Evolutionary conservation across 2,797 vertebrate genomes (phyloP).

Genomic region (Typhlichthys subterraneus): DNA sequence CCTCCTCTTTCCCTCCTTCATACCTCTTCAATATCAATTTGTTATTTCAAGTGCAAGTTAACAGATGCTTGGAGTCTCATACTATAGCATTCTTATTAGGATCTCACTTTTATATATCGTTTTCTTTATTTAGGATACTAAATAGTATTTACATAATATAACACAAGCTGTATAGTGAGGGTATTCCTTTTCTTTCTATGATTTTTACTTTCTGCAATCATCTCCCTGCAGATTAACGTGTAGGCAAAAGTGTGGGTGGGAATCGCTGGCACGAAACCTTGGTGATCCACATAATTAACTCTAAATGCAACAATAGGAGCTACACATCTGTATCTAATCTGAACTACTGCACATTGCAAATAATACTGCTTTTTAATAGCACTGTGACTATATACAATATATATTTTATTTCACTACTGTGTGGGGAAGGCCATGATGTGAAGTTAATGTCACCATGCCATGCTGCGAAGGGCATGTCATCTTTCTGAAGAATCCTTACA

Average conservation of each 20-base stretch:
- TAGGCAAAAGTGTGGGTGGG: constrained; percentile 51
- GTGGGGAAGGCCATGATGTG: not conserved
- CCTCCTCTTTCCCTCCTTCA: too few species aligned
- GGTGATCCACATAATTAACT: constrained; percentile 52
- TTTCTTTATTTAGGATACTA: too few species aligned
- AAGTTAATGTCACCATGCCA: not conserved
- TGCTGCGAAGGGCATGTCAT: too few species aligned
- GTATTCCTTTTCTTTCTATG: not conserved
- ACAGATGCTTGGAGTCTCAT: too few species aligned
- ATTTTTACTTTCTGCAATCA: constrained; percentile 29
- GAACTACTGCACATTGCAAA: constrained; percentile 10
- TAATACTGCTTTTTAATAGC: constrained; percentile 3
- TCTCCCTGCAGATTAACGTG: constrained; percentile 38
- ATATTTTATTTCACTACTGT: not conserved
- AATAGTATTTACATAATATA: too few species aligned
- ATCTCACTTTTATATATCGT: too few species aligned
- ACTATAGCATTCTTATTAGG: too few species aligned
- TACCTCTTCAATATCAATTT: too few species aligned
- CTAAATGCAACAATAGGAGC: constrained; percentile 30
- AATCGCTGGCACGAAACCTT: constrained; percentile 36
- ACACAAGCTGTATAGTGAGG: too few species aligned
- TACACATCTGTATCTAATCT: constrained; percentile 25
- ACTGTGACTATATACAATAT: constrained; percentile 9
- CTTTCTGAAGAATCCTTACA: not conserved
- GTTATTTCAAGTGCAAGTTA: too few species aligned